phyloP scores from a whole-genome alignment of 2,888 invertebrate genomes.

The Epirrita christyi region DNA sequence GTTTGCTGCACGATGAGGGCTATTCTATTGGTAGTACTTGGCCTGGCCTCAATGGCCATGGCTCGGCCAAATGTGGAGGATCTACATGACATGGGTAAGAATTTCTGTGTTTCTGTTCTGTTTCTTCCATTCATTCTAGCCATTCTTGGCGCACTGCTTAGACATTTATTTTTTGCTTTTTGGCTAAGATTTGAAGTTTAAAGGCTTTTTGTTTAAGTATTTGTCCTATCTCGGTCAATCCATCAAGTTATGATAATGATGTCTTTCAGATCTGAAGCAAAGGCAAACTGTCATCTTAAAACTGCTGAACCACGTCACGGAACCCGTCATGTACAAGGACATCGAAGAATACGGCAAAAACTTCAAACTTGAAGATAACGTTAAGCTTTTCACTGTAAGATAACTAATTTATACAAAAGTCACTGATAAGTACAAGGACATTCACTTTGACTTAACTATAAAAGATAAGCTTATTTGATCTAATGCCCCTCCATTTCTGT shows the following conservation, averaged over 20 bases:
- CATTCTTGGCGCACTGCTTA: too few relatives aligned
- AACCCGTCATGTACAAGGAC: constrained; percentile 76
- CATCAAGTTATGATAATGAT: too few relatives aligned
- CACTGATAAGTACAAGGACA: neutral
- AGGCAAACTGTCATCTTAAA: constrained; percentile 79
- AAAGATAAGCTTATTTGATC: neutral
- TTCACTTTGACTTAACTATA: neutral
- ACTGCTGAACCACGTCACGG: constrained; percentile 80
- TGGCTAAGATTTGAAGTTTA: too few relatives aligned
- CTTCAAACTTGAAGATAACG: constrained; percentile 72
- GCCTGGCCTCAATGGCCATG: constrained; percentile 66
- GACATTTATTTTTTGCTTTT: too few relatives aligned
- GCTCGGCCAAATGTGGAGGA: constrained; percentile 66
- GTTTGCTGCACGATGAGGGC: constrained; percentile 70
- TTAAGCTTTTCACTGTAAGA: constrained; percentile 66
- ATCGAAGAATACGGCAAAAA: constrained; percentile 69
- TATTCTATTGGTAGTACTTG: constrained; percentile 57
- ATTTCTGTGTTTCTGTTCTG: constrained; percentile 2
- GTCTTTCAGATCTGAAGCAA: constrained; percentile 67
- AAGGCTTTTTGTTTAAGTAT: too few relatives aligned
- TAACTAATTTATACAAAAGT: neutral
- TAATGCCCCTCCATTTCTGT: neutral
- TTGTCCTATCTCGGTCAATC: too few relatives aligned
- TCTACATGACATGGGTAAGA: constrained; percentile 55
- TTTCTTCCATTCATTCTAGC: too few relatives aligned